Conservation (phyloP, 2,888 invertebrate genomes). For the Ornithoptera priamus region DNA sequence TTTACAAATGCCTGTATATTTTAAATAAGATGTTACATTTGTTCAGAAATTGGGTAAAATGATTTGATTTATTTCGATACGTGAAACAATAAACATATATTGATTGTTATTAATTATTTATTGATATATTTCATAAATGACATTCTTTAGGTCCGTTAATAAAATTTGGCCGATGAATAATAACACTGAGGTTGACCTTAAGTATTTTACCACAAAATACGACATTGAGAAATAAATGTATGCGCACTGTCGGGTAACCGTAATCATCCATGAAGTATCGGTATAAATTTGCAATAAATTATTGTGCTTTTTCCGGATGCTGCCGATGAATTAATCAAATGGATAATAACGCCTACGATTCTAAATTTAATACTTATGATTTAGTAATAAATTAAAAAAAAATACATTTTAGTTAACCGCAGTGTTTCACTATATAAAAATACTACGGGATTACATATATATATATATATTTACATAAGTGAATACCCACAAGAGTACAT, state of each 20-base stretch:
- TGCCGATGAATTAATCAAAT: slow-evolving; percentile 14
- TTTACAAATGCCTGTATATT: too few relatives aligned
- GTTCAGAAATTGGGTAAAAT: too few relatives aligned
- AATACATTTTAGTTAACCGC: too few relatives aligned
- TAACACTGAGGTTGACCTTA: background rate
- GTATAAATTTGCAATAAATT: slow-evolving; percentile 25
- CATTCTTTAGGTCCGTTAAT: background rate
- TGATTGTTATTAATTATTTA: too few relatives aligned
- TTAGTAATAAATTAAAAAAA: background rate
- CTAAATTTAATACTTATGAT: background rate
- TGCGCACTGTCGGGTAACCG: slow-evolving; percentile 2
- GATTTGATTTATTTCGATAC: too few relatives aligned
- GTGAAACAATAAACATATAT: too few relatives aligned
- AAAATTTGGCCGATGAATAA: background rate
- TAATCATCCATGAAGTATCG: slow-evolving; percentile 9
- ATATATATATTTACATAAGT: too few relatives aligned
- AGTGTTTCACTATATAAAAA: background rate
- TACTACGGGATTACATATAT: background rate
- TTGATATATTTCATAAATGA: too few relatives aligned
- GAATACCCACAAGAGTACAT: slow-evolving; percentile 51
- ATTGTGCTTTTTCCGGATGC: slow-evolving; percentile 3
- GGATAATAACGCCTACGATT: background rate
- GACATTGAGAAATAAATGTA: slow-evolving; percentile 16
- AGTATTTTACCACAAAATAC: slow-evolving; percentile 13
- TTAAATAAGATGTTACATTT: too few relatives aligned